A percentile compares a stretch with the other conserved stretches of the same genome.
Conservation (phyloP, 2,113 vertebrate genomes). For the Pteruthius melanotis region DNA sequence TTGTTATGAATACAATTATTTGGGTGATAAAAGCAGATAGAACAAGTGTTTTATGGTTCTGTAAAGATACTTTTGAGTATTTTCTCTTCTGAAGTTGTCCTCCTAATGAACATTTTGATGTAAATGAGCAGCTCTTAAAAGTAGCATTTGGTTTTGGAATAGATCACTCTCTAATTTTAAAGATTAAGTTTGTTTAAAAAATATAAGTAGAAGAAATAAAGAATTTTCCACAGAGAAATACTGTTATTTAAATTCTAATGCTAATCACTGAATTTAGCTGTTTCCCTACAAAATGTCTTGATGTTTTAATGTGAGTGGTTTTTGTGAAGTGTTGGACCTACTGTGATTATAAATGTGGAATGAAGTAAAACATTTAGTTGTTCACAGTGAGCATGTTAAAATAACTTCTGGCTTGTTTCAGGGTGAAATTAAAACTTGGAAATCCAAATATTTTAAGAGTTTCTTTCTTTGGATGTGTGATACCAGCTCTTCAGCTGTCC, state of each 20-base stretch:
- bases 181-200: neutral
- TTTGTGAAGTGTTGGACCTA: neutral
- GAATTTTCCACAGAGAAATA: neutral
- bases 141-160: neutral
- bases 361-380: neutral
- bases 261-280: neutral
- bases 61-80: slow-evolving; percentile 5
- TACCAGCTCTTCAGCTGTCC: neutral
- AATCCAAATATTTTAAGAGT: neutral
- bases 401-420: neutral
- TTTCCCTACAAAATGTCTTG: neutral
- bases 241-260: neutral
- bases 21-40: slow-evolving; percentile 68
- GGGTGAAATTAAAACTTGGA: neutral
- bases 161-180: neutral
- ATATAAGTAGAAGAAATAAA: neutral
- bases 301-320: neutral
- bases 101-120: neutral
- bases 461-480: neutral
- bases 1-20: slow-evolving; percentile 78
- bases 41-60: slow-evolving; percentile 39
- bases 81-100: neutral
- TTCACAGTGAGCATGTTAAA: neutral
- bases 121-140: neutral
- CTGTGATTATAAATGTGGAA: neutral